Evolutionary conservation across 1,140 invertebrate genomes (phyloP).

Genomic region (Phenacoccus solenopsis): DNA sequence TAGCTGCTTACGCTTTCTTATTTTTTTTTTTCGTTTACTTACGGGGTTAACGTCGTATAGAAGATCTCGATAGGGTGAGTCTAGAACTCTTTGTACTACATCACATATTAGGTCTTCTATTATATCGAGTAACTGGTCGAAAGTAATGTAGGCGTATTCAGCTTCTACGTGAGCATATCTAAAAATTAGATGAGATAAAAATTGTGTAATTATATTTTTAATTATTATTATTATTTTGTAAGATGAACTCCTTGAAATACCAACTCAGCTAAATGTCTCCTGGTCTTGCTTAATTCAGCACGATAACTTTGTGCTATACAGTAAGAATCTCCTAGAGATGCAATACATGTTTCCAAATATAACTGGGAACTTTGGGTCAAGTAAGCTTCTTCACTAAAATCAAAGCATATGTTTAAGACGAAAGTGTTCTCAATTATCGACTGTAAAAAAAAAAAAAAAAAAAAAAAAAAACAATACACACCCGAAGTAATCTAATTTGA

Average conservation of each 20-base stretch:
- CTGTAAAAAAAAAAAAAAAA: no score
- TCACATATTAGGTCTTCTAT: conserved; percentile 94
- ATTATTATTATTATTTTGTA: background rate
- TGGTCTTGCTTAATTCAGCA: conserved; percentile 91
- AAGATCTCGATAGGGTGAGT: conserved; percentile 63
- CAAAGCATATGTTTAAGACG: conserved; percentile 25
- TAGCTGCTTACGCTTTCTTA: no score
- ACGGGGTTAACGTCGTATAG: conserved; percentile 85
- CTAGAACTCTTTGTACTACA: conserved; percentile 82
- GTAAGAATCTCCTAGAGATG: conserved; percentile 91
- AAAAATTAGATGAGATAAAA: conserved; percentile 21
- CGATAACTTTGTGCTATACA: conserved; percentile 96
- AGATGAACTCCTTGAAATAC: conserved; percentile 26
- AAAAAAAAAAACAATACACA: conserved; percentile 35
- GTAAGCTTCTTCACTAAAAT: conserved; percentile 70
- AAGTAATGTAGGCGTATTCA: conserved; percentile 90
- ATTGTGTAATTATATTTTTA: conserved; percentile 7
- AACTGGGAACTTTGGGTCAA: conserved; percentile 96
- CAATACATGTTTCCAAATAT: conserved; percentile 94
- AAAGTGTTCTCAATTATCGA: conserved; percentile 8
- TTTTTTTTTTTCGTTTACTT: no score
- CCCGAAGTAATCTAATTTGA: conserved; percentile 91
- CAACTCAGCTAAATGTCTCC: conserved; percentile 91
- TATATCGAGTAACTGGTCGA: conserved; percentile 78
- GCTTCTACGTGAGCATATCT: conserved; percentile 94